A percentile compares a stretch with the other conserved stretches of the same genome.
Evolutionary conservation across 1,140 invertebrate genomes (phyloP).

Genomic region (Acromyrmex heyeri): DNA sequence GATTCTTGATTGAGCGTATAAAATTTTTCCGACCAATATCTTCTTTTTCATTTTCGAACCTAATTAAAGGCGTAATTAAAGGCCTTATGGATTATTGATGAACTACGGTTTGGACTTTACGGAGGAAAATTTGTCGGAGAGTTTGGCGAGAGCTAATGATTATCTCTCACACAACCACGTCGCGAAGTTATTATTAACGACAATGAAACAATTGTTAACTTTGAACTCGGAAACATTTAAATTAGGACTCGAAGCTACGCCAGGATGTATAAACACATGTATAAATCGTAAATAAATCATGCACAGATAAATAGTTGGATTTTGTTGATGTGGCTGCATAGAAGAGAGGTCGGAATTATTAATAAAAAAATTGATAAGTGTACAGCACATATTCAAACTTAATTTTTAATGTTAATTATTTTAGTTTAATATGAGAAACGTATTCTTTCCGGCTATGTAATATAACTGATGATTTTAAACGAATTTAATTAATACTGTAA

Average conservation of each 20-base stretch:
- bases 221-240: conserved; percentile 4
- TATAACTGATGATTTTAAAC: neutral
- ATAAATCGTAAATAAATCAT: conserved; percentile 11
- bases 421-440: neutral
- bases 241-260: neutral
- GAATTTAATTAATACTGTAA: neutral
- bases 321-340: neutral
- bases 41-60: neutral
- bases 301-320: neutral
- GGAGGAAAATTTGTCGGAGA: conserved; percentile 5
- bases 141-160: conserved; percentile 18
- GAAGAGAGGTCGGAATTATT: neutral
- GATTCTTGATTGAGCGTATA: conserved; percentile 6
- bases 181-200: conserved; percentile 13
- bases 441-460: neutral
- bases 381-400: neutral
- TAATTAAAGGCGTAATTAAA: conserved; percentile 57
- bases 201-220: conserved; percentile 30
- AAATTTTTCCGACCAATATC: neutral
- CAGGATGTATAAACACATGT: neutral
- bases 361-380: conserved; percentile 10
- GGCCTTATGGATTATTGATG: conserved; percentile 31
- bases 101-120: conserved; percentile 9
- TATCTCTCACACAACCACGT: neutral
- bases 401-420: too few species aligned